Evolutionary conservation across 2,797 vertebrate genomes (phyloP).

Genomic region (Enteromius afrohamiltoni): DNA sequence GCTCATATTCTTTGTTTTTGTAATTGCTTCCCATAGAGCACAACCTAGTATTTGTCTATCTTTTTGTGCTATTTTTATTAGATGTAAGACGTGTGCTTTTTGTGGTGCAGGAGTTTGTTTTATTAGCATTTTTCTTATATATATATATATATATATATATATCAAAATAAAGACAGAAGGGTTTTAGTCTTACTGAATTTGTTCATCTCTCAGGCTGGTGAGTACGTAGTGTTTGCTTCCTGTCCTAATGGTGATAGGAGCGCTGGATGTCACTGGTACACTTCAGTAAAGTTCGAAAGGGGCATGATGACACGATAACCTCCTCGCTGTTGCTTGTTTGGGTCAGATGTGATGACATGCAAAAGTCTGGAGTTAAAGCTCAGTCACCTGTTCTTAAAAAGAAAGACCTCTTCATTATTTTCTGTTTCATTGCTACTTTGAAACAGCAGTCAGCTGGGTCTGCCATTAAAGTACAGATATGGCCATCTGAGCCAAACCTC

Average conservation of each 20-base stretch:
- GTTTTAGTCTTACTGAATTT: background rate
- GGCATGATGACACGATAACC: background rate
- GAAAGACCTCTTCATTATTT: background rate
- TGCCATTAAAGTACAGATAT: background rate
- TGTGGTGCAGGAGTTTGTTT: slow-evolving; percentile 41
- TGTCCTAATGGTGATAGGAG: background rate
- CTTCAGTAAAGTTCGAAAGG: background rate
- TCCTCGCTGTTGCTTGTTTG: background rate
- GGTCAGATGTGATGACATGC: background rate
- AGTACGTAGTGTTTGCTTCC: background rate
- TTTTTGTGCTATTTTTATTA: slow-evolving; percentile 15
- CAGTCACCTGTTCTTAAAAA: background rate
- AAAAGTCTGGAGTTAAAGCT: background rate
- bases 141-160: background rate
- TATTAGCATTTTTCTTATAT: background rate
- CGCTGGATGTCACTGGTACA: background rate
- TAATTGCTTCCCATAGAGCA: slow-evolving; percentile 48
- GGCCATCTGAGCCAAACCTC: background rate
- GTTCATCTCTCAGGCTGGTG: background rate
- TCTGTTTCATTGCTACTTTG: background rate
- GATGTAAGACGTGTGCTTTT: slow-evolving; percentile 52
- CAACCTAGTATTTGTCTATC: slow-evolving; percentile 37
- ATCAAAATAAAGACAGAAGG: background rate
- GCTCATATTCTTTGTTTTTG: slow-evolving; percentile 48
- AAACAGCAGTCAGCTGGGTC: background rate